Evolutionary conservation across 2,888 invertebrate genomes (phyloP), one percentile per base, ranked within the genome.

Genomic region (Ypsolopha sequella): DNA sequence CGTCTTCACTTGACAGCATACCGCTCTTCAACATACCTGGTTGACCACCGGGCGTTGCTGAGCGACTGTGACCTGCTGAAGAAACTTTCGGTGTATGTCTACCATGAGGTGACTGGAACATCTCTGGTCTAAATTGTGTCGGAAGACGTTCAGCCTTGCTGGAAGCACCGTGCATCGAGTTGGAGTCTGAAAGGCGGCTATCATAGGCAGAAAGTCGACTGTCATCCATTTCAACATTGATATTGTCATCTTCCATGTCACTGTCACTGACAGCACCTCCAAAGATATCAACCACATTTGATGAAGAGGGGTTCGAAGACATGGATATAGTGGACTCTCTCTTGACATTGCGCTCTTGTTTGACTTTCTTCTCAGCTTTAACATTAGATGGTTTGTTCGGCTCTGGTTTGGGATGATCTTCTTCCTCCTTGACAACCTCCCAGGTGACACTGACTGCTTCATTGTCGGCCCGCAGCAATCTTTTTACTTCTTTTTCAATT

Each of bases 401-500:
- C 36, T 77, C 80, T 41, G 62, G 58, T 58, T 86, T 86, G 56
- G 84, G 71, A 59, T 89, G 85, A 54, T 95, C 93, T 60, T 95
- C 94, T 65, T 96, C 95, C 74, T 96, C 96, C 63, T 93, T 93
- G 14, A 96, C 92, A 0, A 97, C 92, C 70, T 97, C 96, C 92
- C 94, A 97, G 54, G 92, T 92, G 0, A 96, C 93, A 66, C 91
- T 91, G 0, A 93, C 93, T 1, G 98, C 98, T 72, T 98, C 98
- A 68, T 96, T 96, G 70, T 98, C 98, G 38, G 93, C 93, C 57
- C 97, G 88, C 7, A 99, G 85, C 52, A 99, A 81, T 41, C 97
- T 88, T 72, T 98, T 97, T 0, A 99, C 96, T 86, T 99, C 99
- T 73, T 98, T 98, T 70, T 99, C 99, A 58, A 98, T 97, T 85